These are phyloP conservation scores for Glyphotaelius pellucidus DNA, from an alignment of 2,888 invertebrate species.

Conservation along the genomic window DNA sequence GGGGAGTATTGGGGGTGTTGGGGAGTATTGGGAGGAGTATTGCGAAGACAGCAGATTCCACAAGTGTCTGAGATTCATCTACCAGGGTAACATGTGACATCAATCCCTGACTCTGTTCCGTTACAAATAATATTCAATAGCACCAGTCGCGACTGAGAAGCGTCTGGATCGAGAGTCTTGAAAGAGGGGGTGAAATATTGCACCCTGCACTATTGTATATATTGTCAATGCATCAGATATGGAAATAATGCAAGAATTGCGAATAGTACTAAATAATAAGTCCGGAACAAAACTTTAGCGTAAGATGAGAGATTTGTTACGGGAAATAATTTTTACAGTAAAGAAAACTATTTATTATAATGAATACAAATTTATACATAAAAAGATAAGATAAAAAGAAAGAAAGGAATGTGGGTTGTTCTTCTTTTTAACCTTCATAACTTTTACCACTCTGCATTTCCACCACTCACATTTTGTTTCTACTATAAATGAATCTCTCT, in stretches of 20 bases:
- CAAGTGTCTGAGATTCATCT: constrained; percentile 38
- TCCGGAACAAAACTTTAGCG: background rate
- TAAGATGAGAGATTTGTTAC: background rate
- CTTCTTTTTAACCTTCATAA: too few species aligned
- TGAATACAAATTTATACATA: too few species aligned
- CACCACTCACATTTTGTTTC: too few species aligned
- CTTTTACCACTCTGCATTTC: too few species aligned
- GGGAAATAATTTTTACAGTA: too few species aligned
- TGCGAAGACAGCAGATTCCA: constrained; percentile 41
- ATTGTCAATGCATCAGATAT: background rate
- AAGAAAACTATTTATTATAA: too few species aligned
- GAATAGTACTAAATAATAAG: background rate
- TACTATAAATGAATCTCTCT: too few species aligned
- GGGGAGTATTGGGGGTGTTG: background rate
- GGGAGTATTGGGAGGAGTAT: background rate
- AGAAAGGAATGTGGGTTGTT: too few species aligned
- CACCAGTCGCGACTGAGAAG: background rate
- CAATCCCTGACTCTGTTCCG: constrained; percentile 33
- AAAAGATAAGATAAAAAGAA: too few species aligned
- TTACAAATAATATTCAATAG: constrained; percentile 21
- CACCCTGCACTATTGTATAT: background rate
- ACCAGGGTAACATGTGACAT: background rate
- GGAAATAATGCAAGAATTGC: background rate
- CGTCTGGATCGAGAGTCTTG: background rate
- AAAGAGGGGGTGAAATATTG: background rate